Base-by-base conservation (phyloP, 2,888 invertebrate genomes). In the Heteromyza rotundicornis region DNA sequence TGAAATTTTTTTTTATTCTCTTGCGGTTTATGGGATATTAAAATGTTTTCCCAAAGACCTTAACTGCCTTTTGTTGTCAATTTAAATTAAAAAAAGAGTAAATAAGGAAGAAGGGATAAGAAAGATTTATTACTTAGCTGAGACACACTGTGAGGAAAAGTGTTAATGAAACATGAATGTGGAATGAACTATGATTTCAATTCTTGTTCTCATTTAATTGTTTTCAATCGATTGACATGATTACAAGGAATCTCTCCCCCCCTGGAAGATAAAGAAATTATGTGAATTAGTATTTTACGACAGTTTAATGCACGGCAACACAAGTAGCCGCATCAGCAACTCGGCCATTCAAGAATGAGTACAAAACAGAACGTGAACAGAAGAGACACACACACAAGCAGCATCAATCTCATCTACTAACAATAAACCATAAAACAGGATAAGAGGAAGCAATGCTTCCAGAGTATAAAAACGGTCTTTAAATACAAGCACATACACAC, bases 1-100 rank as follows among this genome's bases (percentile, higher is more conserved):
- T 36, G 54, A 50, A 57, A 50, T 57, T 47, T 32, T 55, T 54
- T 62, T 40, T 57, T 59, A 12, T 65, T 68, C 78, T 73, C 75
- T 51, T 68, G 76, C 70, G 75, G 71, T 71, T 77, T 76, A 77
- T 71, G 73, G 75, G 76, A 75, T 77, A 75, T 76, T 76, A 77
- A 76, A 76, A 76, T 77, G 78, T 76, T 74, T 73, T 78, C 73
- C 68, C 70, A 73, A n/a, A 77, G 76, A 76, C 70, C 78, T 76
- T 77, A 76, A 76, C 76, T 77, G 76, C 76, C 71, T 62, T 77
- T 70, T 72, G 72, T 69, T 77, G 75, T 76, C 78, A 76, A 76
- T 76, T 76, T 77, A 76, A 76, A 77, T 76, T 76, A 77, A 76
- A 76, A 73, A 68, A 72, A 72, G 74, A 40, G 8, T 40, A 40